Evolutionary conservation across 1,140 invertebrate genomes (phyloP).

Genomic region (Galleria mellonella): DNA sequence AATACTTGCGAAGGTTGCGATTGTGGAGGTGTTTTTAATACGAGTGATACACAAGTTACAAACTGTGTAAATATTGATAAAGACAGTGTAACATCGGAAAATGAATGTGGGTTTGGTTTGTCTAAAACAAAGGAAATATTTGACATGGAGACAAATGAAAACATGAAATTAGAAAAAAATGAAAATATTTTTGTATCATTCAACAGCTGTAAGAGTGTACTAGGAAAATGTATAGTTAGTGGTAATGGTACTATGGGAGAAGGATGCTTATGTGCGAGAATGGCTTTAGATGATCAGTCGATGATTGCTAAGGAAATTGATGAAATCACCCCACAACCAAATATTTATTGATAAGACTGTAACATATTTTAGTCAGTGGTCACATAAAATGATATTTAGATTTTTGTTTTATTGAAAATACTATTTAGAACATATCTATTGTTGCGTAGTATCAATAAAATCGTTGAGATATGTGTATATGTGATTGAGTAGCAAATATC

Average conservation of each 20-base stretch:
- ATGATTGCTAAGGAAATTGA: constrained; percentile 52
- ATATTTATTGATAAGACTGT: not conserved
- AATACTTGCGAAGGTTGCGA: constrained; percentile 29
- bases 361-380: not conserved
- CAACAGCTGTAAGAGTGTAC: constrained; percentile 52
- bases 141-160: constrained; percentile 26
- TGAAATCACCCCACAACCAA: constrained; percentile 49
- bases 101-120: constrained; percentile 15
- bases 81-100: no score
- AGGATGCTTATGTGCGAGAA: constrained; percentile 55
- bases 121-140: constrained; percentile 51
- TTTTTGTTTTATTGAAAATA: no score
- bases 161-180: constrained; percentile 10
- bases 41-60: no score
- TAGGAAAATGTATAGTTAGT: constrained; percentile 60
- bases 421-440: no score
- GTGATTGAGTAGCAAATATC: not conserved
- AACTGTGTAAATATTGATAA: no score
- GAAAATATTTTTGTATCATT: constrained; percentile 22
- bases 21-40: constrained; percentile 11
- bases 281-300: constrained; percentile 43
- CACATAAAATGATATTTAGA: no score
- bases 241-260: constrained; percentile 52
- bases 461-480: not conserved
- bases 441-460: no score